Conservation (phyloP, 2,797 vertebrate species). For the Clarias platycephalus region DNA sequence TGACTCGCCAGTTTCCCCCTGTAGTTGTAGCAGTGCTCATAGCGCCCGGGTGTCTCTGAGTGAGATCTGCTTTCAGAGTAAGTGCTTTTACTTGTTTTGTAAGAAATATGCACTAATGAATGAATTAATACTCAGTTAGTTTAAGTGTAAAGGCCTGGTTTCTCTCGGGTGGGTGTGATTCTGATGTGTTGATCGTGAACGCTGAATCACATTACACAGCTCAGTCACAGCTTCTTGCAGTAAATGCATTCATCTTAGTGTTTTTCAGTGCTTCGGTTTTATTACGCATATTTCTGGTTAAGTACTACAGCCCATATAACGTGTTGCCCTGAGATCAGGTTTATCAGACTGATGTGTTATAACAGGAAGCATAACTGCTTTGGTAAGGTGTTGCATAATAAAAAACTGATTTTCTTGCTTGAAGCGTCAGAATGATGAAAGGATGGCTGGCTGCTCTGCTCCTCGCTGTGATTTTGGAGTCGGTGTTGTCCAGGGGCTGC, state of each 20-base stretch:
- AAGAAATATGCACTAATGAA: neutral
- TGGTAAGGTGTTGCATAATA: slow-evolving; percentile 18
- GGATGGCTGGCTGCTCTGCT: slow-evolving; percentile 59
- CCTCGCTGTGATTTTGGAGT: slow-evolving; percentile 57
- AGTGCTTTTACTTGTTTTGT: neutral
- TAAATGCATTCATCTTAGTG: neutral
- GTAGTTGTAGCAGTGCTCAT: neutral
- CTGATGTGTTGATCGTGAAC: neutral
- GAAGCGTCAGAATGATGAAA: slow-evolving; percentile 55
- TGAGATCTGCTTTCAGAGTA: neutral
- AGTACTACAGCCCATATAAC: neutral
- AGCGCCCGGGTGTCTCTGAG: neutral
- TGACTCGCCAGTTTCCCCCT: neutral
- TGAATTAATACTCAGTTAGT: neutral
- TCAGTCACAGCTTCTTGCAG: neutral
- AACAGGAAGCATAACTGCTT: neutral
- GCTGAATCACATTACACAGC: neutral
- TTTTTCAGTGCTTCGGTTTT: neutral
- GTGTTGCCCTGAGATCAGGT: neutral
- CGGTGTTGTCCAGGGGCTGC: slow-evolving; percentile 61
- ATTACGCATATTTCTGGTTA: neutral
- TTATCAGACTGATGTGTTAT: neutral
- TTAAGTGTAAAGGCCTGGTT: neutral
- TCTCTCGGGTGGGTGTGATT: neutral
- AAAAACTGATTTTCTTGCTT: slow-evolving; percentile 34